Evolutionary conservation across 2,113 vertebrate genomes (phyloP).

Genomic region (Prochilodus magdalenae): DNA sequence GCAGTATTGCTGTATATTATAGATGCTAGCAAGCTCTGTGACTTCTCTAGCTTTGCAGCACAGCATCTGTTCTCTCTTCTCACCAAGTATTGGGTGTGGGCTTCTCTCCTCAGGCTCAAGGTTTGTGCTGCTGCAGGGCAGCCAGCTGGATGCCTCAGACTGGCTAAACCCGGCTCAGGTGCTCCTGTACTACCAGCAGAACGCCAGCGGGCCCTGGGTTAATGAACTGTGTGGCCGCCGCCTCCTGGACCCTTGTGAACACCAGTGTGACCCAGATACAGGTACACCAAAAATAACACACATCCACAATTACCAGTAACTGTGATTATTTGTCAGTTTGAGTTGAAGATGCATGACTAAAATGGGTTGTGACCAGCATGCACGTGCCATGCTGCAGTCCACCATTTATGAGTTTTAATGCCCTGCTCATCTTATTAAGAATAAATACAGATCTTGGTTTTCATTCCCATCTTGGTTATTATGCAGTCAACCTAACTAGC

Average conservation of each 20-base stretch:
- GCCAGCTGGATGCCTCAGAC: slow-evolving; percentile 94
- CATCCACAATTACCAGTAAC: background rate
- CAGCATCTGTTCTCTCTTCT: background rate
- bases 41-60: background rate
- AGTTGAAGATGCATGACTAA: background rate
- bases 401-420: background rate
- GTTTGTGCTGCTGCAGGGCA: slow-evolving; percentile 95
- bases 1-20: background rate
- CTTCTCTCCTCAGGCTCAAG: slow-evolving; percentile 82
- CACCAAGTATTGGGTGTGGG: background rate
- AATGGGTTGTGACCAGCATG: background rate
- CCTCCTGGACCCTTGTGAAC: slow-evolving; percentile 95
- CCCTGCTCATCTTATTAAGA: too few species aligned
- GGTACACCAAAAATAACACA: slow-evolving; percentile 71
- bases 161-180: slow-evolving; percentile 98
- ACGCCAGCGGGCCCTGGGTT: slow-evolving; percentile 95
- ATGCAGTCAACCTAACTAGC: background rate
- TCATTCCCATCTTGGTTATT: background rate
- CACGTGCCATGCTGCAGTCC: background rate
- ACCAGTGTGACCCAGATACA: slow-evolving; percentile 94
- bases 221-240: slow-evolving; percentile 92
- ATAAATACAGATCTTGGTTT: background rate
- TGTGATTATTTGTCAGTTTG: background rate
- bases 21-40: background rate
- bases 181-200: slow-evolving; percentile 94